Conservation (phyloP, 2,888 invertebrate genomes). For the Lumbricus terrestris region DNA sequence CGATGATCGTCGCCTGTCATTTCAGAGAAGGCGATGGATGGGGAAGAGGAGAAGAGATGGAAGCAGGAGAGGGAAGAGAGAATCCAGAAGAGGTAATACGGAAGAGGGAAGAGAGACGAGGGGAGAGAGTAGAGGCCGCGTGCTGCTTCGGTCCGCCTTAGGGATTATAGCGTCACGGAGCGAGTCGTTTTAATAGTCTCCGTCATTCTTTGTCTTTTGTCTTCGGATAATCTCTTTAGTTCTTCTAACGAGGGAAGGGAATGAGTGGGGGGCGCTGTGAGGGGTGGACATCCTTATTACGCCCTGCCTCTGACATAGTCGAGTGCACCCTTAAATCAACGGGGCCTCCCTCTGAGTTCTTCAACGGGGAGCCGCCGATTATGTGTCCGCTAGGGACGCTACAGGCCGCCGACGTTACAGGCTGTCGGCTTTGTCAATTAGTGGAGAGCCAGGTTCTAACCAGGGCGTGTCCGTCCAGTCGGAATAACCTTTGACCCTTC, state of each 20-base stretch:
- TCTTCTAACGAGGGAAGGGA: not conserved
- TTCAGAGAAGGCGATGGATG: not conserved
- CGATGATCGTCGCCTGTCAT: not conserved
- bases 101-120: no score
- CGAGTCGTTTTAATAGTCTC: not conserved
- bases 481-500: not conserved
- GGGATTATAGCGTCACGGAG: not conserved
- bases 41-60: not conserved
- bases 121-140: not conserved
- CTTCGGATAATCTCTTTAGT: not conserved
- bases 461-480: not conserved
- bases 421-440: not conserved
- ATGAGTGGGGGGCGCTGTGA: not conserved
- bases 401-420: not conserved
- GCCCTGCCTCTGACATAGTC: not conserved
- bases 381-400: not conserved
- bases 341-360: not conserved
- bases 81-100: no score
- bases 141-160: not conserved
- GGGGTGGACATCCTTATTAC: not conserved
- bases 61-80: no score
- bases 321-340: constrained; percentile 8
- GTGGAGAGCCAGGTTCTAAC: not conserved
- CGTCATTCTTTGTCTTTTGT: not conserved
- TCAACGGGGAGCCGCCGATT: not conserved